phyloP scores from a whole-genome alignment of 1,140 invertebrate species.

The Centruroides vittatus region DNA sequence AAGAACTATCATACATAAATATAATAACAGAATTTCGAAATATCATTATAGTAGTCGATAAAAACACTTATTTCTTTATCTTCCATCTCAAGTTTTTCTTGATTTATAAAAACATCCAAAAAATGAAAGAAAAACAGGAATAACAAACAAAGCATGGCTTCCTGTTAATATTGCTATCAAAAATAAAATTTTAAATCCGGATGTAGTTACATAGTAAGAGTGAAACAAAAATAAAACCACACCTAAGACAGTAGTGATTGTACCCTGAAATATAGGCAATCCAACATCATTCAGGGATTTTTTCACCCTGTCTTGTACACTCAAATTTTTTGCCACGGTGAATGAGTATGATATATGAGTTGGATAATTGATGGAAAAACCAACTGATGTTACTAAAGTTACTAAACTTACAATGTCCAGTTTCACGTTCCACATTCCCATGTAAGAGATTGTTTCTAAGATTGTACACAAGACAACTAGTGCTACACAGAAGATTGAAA shows the following conservation, averaged over 20 bases:
- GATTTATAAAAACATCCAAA: too few species aligned
- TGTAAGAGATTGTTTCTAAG: constrained; percentile 87
- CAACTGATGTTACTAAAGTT: constrained; percentile 95
- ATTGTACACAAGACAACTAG: constrained; percentile 91
- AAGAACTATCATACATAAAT: too few species aligned
- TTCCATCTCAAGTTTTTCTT: too few species aligned
- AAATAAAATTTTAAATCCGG: not conserved
- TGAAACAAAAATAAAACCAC: not conserved
- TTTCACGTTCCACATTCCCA: constrained; percentile 87
- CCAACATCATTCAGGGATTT: not conserved
- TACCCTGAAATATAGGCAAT: not conserved
- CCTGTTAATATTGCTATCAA: not conserved
- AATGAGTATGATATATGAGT: constrained; percentile 86
- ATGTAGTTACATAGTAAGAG: constrained; percentile 26
- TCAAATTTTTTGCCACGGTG: not conserved
- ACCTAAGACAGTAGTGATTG: not conserved
- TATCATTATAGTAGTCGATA: too few species aligned
- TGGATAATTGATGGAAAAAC: constrained; percentile 92
- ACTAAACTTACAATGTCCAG: constrained; percentile 96
- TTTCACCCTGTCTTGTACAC: not conserved
- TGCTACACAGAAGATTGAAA: constrained; percentile 87
- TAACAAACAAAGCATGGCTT: too few species aligned
- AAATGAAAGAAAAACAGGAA: too few species aligned
- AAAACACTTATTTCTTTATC: too few species aligned
- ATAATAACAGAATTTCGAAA: too few species aligned